phyloP scores from a whole-genome alignment of 2,888 invertebrate genomes.

The Microplitis deprimator region DNA sequence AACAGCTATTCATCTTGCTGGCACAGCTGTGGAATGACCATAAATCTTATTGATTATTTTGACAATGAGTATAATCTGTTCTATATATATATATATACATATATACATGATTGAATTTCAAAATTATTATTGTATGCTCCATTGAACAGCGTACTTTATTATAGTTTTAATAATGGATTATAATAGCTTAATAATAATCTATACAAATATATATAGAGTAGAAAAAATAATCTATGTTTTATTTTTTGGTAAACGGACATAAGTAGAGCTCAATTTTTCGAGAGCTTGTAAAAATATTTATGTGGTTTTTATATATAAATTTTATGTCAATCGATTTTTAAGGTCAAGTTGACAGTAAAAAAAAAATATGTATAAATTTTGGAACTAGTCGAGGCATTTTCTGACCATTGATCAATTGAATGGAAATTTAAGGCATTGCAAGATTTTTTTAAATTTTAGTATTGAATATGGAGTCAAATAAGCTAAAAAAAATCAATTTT shows the following conservation, averaged over 20 bases:
- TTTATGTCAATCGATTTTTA: neutral
- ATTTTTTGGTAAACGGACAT: neutral
- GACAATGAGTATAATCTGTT: constrained; percentile 3
- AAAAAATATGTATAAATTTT: too few relatives aligned
- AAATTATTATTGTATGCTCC: neutral
- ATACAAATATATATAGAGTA: neutral
- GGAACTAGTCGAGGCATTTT: too few relatives aligned
- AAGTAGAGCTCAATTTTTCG: neutral
- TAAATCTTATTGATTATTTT: constrained; percentile 30
- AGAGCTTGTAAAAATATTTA: neutral
- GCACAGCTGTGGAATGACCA: constrained; percentile 29
- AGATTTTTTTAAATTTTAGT: too few relatives aligned
- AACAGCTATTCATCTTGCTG: constrained; percentile 28
- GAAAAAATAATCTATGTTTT: neutral
- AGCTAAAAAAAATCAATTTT: too few relatives aligned
- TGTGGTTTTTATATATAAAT: neutral
- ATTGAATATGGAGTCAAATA: too few relatives aligned
- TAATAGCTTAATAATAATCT: constrained; percentile 1
- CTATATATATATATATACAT: neutral
- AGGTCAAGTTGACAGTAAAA: too few relatives aligned
- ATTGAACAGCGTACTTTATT: neutral
- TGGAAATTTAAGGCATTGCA: too few relatives aligned
- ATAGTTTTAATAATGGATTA: constrained; percentile 6
- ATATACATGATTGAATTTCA: neutral
- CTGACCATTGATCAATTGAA: too few relatives aligned